These are phyloP conservation scores for Peromyscus leucopus DNA, from an alignment of 2,113 vertebrate genomes.

Conservation along the genomic window DNA sequence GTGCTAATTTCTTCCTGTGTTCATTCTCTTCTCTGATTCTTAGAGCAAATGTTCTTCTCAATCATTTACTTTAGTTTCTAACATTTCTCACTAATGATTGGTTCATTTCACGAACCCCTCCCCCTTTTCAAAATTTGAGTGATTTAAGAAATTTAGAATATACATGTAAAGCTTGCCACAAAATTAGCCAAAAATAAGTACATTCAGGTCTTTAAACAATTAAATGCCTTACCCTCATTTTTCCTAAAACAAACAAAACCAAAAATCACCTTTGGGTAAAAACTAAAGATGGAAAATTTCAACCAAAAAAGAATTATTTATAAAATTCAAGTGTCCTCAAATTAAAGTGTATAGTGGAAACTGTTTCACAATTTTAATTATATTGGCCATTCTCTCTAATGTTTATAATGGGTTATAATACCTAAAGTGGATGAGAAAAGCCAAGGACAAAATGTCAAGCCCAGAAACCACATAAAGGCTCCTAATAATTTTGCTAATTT, in stretches of 20 bases:
- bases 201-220: not conserved
- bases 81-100: not conserved
- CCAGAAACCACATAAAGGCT: constrained; percentile 72
- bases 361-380: constrained; percentile 76
- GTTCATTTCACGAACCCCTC: not conserved
- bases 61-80: not conserved
- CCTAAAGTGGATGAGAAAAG: constrained; percentile 62
- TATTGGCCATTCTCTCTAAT: constrained; percentile 20
- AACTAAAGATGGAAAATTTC: constrained; percentile 72
- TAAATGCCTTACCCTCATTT: not conserved
- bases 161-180: not conserved
- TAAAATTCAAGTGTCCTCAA: constrained; percentile 66
- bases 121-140: not conserved
- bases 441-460: constrained; percentile 68
- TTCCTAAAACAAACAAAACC: constrained; percentile 58
- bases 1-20: constrained; percentile 7
- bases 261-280: constrained; percentile 53
- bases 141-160: not conserved
- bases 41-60: not conserved
- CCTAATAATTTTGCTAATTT: constrained; percentile 62
- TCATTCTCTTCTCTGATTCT: not conserved
- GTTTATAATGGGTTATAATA: constrained; percentile 57
- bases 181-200: constrained; percentile 16
- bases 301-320: constrained; percentile 63
- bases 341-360: constrained; percentile 76